A percentile compares a stretch with the other conserved stretches of the same genome.
Evolutionary conservation across 2,113 vertebrate genomes (phyloP).

Genomic region (Microtus richardsoni): DNA sequence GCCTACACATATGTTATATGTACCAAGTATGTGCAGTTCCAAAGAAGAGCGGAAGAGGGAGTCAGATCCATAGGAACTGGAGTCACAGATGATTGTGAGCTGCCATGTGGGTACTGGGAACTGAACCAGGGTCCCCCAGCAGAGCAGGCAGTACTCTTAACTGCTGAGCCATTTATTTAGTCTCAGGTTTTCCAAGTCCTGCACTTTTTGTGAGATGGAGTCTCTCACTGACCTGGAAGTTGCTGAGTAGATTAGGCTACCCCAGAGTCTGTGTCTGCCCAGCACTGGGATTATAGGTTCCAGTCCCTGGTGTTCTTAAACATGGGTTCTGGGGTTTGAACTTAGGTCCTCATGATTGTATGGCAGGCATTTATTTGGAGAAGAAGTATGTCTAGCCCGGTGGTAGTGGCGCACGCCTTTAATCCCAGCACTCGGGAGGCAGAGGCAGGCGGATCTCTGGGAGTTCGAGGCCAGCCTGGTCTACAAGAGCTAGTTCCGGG

Average conservation of each 20-base stretch:
- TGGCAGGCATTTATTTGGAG: neutral
- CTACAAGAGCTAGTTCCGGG: too few species aligned
- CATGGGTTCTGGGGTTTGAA: neutral
- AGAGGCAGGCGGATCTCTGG: too few species aligned
- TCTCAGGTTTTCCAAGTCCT: neutral
- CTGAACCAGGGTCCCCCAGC: too few species aligned
- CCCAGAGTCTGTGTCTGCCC: neutral
- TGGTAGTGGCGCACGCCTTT: too few species aligned
- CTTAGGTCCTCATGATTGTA: neutral
- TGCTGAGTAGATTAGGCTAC: neutral
- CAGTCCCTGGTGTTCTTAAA: neutral
- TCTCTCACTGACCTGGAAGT: neutral
- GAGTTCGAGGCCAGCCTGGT: too few species aligned
- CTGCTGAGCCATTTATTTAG: neutral
- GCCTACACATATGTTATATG: neutral
- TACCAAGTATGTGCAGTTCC: neutral
- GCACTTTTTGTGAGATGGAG: neutral
- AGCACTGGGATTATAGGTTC: neutral
- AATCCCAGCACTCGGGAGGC: too few species aligned
- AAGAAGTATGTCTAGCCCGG: neutral
- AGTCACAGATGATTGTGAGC: neutral
- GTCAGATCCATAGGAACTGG: neutral
- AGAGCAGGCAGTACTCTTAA: neutral
- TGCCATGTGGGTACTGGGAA: neutral
- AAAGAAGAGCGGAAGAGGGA: neutral